These are phyloP conservation scores for Leptodactylus fuscus DNA, from an alignment of 2,113 vertebrate genomes.

Conservation along the genomic window DNA sequence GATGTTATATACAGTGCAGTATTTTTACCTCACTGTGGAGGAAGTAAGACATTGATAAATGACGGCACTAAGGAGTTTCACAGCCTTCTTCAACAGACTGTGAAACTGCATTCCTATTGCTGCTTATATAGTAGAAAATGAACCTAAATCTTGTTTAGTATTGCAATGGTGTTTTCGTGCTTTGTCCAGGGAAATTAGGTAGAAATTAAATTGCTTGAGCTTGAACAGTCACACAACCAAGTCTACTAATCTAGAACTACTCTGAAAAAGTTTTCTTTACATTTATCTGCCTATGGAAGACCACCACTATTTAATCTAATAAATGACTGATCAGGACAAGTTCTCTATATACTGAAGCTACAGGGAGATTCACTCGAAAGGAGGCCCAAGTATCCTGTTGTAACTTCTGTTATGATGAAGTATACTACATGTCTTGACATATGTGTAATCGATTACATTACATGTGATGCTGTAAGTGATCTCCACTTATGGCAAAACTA, in stretches of 20 bases:
- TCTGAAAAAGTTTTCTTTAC: background rate
- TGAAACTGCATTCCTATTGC: constrained; percentile 33
- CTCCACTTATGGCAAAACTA: too few species aligned
- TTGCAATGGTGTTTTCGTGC: background rate
- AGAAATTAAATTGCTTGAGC: constrained; percentile 6
- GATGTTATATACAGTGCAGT: constrained; percentile 52
- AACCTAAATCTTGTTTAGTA: constrained; percentile 10
- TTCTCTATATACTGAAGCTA: background rate
- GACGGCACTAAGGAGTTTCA: constrained; percentile 24
- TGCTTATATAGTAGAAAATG: constrained; percentile 30
- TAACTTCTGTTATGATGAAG: too few species aligned
- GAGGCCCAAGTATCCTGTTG: too few species aligned
- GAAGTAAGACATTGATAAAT: constrained; percentile 51
- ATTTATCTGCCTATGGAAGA: background rate
- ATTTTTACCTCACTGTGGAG: constrained; percentile 36
- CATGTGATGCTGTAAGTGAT: too few species aligned
- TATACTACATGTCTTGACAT: too few species aligned
- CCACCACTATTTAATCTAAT: background rate
- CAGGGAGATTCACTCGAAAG: too few species aligned
- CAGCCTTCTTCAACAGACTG: constrained; percentile 33
- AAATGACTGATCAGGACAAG: background rate
- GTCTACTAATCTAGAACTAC: background rate
- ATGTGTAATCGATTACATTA: too few species aligned
- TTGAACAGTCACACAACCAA: constrained; percentile 9
- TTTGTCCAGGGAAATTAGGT: constrained; percentile 19